phyloP scores from a whole-genome alignment of 1,140 invertebrate species.

The Drosophila leontia region DNA sequence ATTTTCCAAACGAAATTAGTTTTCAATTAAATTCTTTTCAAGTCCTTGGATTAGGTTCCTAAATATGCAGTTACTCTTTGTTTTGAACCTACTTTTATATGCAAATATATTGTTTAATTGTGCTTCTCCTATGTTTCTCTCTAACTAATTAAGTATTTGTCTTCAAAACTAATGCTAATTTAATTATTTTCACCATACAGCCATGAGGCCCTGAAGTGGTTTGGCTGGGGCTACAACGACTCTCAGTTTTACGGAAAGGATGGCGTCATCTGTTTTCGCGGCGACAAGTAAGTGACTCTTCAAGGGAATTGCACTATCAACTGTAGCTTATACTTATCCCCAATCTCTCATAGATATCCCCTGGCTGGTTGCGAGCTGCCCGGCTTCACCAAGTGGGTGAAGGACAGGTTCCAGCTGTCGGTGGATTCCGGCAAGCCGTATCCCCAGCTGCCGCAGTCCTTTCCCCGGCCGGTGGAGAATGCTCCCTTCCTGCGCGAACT shows the following conservation, averaged over 20 bases:
- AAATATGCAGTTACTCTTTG: not conserved
- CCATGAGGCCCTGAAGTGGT: conserved; percentile 96
- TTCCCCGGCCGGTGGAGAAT: conserved; percentile 86
- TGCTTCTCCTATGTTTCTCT: not conserved
- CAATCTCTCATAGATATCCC: conserved; percentile 90
- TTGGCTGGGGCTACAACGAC: conserved; percentile 99
- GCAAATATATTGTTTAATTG: not conserved
- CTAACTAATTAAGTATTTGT: not conserved
- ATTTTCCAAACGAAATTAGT: too few species aligned
- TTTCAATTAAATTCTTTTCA: not conserved
- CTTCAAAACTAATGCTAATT: not conserved
- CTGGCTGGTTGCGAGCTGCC: conserved; percentile 92
- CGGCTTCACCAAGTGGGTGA: conserved; percentile 93
- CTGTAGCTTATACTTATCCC: conserved; percentile 82
- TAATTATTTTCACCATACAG: conserved; percentile 86
- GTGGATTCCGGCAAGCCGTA: conserved; percentile 84
- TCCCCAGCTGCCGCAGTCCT: conserved; percentile 86
- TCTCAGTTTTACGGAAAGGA: conserved; percentile 90
- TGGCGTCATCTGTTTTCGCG: conserved; percentile 89
- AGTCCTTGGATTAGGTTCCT: not conserved
- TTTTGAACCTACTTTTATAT: not conserved
- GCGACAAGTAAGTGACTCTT: conserved; percentile 57
- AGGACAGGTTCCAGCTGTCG: conserved; percentile 90
- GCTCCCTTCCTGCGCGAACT: conserved; percentile 88
- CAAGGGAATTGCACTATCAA: not conserved